Evolutionary conservation across 2,888 invertebrate species (phyloP), one percentile per base, ranked within the genome.

Genomic region (Seladonia tumulorum): DNA sequence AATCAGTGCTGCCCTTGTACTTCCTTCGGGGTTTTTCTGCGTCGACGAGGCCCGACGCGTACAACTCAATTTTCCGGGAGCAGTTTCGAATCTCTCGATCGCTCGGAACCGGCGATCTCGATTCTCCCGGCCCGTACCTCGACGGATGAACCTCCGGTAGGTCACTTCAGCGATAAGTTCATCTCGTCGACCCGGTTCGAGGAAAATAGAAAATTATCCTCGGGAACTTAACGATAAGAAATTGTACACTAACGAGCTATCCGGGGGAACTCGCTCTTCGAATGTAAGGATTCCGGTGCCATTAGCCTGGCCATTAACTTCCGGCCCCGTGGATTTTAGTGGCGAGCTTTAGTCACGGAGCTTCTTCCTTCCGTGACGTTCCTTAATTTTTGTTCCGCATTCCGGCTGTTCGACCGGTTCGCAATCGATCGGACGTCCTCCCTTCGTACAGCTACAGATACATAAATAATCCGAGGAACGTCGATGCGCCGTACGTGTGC

Each of bases 1-100:
- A 89, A 89, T 89, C 85, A 87, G 87, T 83, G 76, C 74, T 57
- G 70, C 47, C 57, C 76, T 73, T 72, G 75, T 76, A 79, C 88
- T 88, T 89, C 83, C 89, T 79, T 88, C 82, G 84, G 81, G 79
- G 74, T 53, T 72, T 70, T 57, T 35, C 79, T 18, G 49, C 42
- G 66, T 63, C 70, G 73, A 35, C 25, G 29, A 2, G 29, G 2
- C 14, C 57, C 49, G 39, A 60, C 35, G 68, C 60, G 76, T 77
- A 81, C 86, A 88, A 89, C 89, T 88, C 86, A 88, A 89, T 89
- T 89, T 84, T 85, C 84, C 77, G 70, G 53, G 76, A 81, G 81
- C 87, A 84, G 73, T 71, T 68, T 72, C 73, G 81, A 86, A 86
- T 88, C 82, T 79, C 57, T 49, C 49, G 63, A 29, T 63, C 42